Conservation (phyloP, 1,140 invertebrate species). For the Zaprionus vittiger region DNA sequence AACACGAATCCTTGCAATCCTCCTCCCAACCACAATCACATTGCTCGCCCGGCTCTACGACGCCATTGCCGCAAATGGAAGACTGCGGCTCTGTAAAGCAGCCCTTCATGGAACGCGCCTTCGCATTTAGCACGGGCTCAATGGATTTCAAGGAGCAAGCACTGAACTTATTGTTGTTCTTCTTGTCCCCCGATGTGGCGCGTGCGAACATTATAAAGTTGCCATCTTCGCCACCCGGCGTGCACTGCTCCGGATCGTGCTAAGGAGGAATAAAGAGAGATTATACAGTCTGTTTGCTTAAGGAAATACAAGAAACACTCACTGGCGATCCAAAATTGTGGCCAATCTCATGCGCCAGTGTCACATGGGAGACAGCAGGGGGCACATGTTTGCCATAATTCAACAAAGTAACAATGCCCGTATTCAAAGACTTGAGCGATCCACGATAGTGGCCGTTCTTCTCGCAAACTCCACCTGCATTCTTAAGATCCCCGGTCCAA, state of each 20-base stretch:
- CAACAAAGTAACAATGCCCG: constrained; percentile 98
- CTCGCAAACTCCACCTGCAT: constrained; percentile 96
- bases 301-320: constrained; percentile 62
- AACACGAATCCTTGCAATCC: constrained; percentile 96
- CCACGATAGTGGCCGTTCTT: constrained; percentile 98
- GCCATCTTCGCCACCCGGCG: constrained; percentile 95
- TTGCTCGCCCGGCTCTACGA: constrained; percentile 97
- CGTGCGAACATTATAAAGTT: constrained; percentile 99
- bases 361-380: constrained; percentile 98
- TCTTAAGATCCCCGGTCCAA: constrained; percentile 98
- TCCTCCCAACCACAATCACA: constrained; percentile 99
- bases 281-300: constrained; percentile 8
- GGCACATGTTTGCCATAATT: constrained; percentile 99
- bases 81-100: constrained; percentile 96
- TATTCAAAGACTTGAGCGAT: constrained; percentile 97
- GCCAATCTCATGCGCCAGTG: constrained; percentile 99
- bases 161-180: constrained; percentile 98
- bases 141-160: constrained; percentile 97
- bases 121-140: constrained; percentile 96
- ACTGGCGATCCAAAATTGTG: constrained; percentile 99
- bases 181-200: constrained; percentile 97
- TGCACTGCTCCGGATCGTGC: constrained; percentile 98
- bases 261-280: constrained; percentile 83
- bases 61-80: constrained; percentile 98
- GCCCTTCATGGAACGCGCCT: constrained; percentile 94